phyloP scores from a whole-genome alignment of 2,888 invertebrate species.

The Amiota minor region DNA sequence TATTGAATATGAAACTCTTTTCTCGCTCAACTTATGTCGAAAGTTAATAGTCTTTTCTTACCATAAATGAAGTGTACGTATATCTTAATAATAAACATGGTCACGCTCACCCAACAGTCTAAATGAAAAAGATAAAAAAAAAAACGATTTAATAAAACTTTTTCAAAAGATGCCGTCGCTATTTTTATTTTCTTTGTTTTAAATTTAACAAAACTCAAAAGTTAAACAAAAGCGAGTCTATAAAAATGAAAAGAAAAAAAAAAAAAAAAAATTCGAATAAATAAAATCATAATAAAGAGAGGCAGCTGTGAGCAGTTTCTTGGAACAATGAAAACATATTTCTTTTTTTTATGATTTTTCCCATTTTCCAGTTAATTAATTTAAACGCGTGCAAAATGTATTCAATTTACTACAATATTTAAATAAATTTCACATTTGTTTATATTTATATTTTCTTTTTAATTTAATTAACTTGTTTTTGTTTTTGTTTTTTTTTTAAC shows the following conservation, averaged over 20 bases:
- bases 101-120: neutral
- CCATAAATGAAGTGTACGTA: no score
- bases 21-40: no score
- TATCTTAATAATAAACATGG: neutral
- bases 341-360: neutral
- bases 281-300: neutral
- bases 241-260: neutral
- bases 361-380: slow-evolving; percentile 10
- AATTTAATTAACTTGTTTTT: no score
- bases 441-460: neutral
- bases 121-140: neutral
- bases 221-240: slow-evolving; percentile 9
- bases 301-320: neutral
- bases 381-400: slow-evolving; percentile 19
- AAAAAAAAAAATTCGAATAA: neutral
- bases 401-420: neutral
- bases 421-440: neutral
- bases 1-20: no score
- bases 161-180: neutral
- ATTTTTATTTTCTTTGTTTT: no score
- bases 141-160: neutral
- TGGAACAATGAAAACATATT: neutral
- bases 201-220: neutral
- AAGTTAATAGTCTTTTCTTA: no score
- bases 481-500: no score